Percentiles rank a stretch among this genome's conserved stretches.
Evolutionary conservation across 1,140 invertebrate genomes (phyloP).

Genomic region (Anastatus disparis): DNA sequence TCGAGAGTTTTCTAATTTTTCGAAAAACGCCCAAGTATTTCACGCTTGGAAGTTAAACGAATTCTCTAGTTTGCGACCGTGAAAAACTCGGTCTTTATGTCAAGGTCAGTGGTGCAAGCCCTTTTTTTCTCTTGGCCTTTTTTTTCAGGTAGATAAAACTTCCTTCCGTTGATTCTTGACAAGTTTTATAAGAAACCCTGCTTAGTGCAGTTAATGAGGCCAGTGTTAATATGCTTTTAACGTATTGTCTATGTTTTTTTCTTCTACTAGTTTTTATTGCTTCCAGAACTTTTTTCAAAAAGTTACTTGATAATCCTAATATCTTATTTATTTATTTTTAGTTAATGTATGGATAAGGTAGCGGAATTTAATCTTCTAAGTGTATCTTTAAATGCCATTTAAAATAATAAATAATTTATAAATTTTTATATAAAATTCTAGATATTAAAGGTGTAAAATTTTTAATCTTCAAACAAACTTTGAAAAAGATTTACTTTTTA

Average conservation of each 20-base stretch:
- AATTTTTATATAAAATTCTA: too few species aligned
- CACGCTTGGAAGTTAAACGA: constrained; percentile 6
- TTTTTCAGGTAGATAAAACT: constrained; percentile 13
- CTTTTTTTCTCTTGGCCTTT: not conserved
- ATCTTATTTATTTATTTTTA: too few species aligned
- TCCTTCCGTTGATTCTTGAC: constrained; percentile 11
- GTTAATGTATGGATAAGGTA: too few species aligned
- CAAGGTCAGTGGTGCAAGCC: not conserved
- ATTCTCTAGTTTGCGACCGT: constrained; percentile 24
- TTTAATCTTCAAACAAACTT: too few species aligned
- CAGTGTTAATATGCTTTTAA: not conserved
- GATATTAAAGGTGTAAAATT: too few species aligned
- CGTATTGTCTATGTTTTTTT: not conserved
- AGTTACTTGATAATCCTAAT: too few species aligned
- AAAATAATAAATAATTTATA: too few species aligned
- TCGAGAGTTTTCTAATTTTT: constrained; percentile 9
- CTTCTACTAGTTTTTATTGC: not conserved
- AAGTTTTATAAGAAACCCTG: not conserved
- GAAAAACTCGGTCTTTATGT: constrained; percentile 38
- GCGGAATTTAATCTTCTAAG: too few species aligned
- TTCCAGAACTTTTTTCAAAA: not conserved
- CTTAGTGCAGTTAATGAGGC: constrained; percentile 8
- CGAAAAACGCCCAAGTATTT: constrained; percentile 3
- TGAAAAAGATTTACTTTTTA: too few species aligned
- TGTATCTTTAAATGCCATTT: too few species aligned